These are phyloP conservation scores for Drosophila kohkoa DNA, from an alignment of 1,140 invertebrate species.

Conservation along the genomic window DNA sequence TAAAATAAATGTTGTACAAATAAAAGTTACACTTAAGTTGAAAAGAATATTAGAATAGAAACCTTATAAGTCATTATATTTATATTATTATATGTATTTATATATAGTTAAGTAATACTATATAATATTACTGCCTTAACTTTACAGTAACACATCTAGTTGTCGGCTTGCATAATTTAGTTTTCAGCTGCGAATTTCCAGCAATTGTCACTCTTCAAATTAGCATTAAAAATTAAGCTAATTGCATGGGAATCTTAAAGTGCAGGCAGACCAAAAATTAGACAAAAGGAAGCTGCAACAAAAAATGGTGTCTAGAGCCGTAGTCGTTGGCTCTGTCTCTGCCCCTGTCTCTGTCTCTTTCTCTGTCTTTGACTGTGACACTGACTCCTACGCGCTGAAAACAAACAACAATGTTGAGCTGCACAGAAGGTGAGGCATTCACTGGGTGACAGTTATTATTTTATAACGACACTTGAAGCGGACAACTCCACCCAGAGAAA, in stretches of 20 bases:
- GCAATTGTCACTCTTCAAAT: background rate
- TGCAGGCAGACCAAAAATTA: background rate
- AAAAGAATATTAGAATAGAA: too few species aligned
- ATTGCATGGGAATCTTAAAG: background rate
- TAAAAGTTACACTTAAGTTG: too few species aligned
- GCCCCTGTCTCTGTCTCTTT: background rate
- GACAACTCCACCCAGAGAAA: background rate
- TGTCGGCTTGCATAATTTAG: too few species aligned
- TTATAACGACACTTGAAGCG: constrained; percentile 42
- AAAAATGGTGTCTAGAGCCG: background rate
- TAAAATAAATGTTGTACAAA: background rate
- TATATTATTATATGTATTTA: too few species aligned
- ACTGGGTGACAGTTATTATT: constrained; percentile 33
- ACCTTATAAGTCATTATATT: too few species aligned
- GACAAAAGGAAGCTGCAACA: too few species aligned
- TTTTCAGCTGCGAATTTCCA: background rate
- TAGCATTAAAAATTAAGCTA: background rate
- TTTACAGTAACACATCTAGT: too few species aligned
- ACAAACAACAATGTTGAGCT: constrained; percentile 14
- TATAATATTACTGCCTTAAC: too few species aligned
- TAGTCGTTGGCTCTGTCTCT: background rate
- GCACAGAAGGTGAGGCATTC: constrained; percentile 11
- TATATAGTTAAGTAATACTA: too few species aligned
- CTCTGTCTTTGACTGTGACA: background rate
- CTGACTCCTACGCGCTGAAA: constrained; percentile 7